Base-by-base conservation (phyloP, 2,113 vertebrate species). In the Archilochus colubris region DNA sequence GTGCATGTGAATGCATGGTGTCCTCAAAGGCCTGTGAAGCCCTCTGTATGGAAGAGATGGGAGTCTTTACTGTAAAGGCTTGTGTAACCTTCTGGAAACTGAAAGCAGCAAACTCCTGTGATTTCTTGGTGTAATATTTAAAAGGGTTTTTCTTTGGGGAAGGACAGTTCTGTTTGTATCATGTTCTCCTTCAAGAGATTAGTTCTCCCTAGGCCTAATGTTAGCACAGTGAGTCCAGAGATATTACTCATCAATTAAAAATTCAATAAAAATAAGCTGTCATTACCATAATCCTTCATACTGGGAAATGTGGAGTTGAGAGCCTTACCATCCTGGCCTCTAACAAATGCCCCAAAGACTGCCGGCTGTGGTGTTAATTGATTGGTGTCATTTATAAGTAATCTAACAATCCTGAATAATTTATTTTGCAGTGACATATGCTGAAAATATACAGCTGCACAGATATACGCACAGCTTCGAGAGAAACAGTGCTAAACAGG, bases 371-470 rank as follows among this genome's bases (percentile, higher is more conserved):
- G 89, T 94, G 64, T 93, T 97, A 96, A 97, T 93, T 98, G 97
- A 98, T 91, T 97, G 93, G 78, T 95, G 81, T 93, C 82, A 94
- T 97, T 97, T 97, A 90, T 91, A 97, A 97, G 95, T 96, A 94
- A 97, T 96, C 96, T 95, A 96, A 96, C 82, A 89, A 88, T 84
- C 62, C 76, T 97, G 94, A 98, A 97, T 97, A 96, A 97, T 97
- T 97, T 97, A 98, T 98, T 97, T 97, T 83, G 36, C 95, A 93
- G 83, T 91, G 92, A 84, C 79, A 93, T 73, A 78, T 88, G 76
- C 94, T 95, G 84, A 96, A 97, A 97, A 97, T 94, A 95, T 73
- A 96, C 84, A 93, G 76, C 88, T 89, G 86, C 74, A 73, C 23
- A 74, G 76, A 96, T 88, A 76, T 77, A 25, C 80, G 46, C 84